Evolutionary conservation across 2,113 vertebrate species (phyloP).

Genomic region (Phyllopteryx taeniolatus): DNA sequence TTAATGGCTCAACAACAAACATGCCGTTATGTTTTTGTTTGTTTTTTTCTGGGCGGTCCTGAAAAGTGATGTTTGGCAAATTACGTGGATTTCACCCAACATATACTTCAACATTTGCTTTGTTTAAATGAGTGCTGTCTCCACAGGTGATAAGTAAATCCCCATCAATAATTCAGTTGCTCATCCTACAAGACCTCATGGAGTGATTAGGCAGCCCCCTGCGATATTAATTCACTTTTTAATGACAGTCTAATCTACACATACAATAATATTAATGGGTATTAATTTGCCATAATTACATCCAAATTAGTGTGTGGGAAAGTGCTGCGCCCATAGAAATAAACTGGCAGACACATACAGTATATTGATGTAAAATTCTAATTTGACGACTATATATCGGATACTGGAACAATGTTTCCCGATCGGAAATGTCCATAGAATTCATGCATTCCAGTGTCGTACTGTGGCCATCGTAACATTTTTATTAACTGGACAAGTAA

Average conservation of each 20-base stretch:
- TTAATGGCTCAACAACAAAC: no score
- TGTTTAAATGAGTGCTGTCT: constrained; percentile 23
- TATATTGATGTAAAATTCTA: not conserved
- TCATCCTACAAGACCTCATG: constrained; percentile 49
- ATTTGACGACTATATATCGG: not conserved
- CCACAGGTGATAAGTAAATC: constrained; percentile 69
- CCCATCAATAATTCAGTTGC: constrained; percentile 66
- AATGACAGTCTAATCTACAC: constrained; percentile 49
- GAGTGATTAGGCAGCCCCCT: constrained; percentile 46
- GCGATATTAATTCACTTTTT: constrained; percentile 54
- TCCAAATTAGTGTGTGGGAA: constrained; percentile 38
- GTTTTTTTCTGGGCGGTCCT: no score
- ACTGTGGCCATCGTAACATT: no score
- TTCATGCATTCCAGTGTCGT: not conserved
- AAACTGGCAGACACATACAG: constrained; percentile 5
- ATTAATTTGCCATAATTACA: constrained; percentile 47
- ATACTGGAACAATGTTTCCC: not conserved
- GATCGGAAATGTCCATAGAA: not conserved
- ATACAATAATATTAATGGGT: constrained; percentile 44
- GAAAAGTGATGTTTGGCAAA: no score
- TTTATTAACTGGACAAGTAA: not conserved
- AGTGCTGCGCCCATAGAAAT: constrained; percentile 26
- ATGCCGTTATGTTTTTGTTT: no score
- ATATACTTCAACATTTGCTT: not conserved
- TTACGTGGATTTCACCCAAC: no score